Percentiles rank a stretch among this genome's conserved stretches.
Conservation (phyloP, 2,113 vertebrate genomes). For the Sylvicapra grimmia region DNA sequence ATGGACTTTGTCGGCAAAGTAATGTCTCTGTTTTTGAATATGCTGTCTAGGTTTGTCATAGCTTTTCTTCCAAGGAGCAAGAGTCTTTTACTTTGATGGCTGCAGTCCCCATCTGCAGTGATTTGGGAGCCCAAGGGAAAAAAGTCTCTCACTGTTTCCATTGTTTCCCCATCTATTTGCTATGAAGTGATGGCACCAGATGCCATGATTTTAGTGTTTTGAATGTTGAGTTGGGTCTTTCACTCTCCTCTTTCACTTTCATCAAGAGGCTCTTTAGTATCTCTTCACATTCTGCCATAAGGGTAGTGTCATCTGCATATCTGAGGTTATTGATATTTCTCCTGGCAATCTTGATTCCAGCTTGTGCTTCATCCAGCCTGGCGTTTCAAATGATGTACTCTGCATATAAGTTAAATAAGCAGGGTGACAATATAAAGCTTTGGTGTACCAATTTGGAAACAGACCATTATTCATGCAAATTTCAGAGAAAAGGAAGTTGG, state of each 20-base stretch:
- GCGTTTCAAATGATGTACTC: background rate
- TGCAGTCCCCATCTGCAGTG: background rate
- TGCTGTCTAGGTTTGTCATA: background rate
- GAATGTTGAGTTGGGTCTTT: background rate
- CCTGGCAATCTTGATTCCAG: background rate
- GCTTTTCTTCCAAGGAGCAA: background rate
- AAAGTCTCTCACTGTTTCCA: background rate
- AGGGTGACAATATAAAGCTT: background rate
- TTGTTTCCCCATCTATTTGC: background rate
- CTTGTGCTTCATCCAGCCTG: background rate
- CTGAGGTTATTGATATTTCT: background rate
- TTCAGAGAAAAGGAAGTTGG: background rate
- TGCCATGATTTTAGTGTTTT: background rate
- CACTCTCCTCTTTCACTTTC: background rate
- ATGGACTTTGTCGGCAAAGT: accelerated
- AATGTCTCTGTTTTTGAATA: background rate
- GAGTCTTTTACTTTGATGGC: background rate
- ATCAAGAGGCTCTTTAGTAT: background rate
- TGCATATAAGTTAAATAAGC: background rate
- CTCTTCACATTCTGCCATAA: background rate
- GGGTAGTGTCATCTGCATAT: background rate
- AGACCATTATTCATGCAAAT: background rate
- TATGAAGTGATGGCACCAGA: background rate
- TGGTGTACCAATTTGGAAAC: background rate
- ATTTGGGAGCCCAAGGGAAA: background rate